Conservation (phyloP, 1,140 invertebrate species). For the Drosophila cardini region DNA sequence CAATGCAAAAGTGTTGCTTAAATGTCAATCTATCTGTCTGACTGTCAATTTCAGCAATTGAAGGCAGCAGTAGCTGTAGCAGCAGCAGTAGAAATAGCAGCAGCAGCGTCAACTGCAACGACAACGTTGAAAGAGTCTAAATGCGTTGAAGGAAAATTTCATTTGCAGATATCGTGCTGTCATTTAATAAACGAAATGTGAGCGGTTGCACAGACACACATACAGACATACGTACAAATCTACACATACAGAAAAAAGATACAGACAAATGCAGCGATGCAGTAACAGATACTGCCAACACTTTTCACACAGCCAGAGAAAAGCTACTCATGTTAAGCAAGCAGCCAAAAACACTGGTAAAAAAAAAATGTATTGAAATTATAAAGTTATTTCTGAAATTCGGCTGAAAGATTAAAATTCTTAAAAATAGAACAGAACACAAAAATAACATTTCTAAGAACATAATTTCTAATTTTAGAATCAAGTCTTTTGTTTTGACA, state of each 20-base stretch:
- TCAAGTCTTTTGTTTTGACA: too few species aligned
- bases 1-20: slow-evolving; percentile 79
- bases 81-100: slow-evolving; percentile 11
- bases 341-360: slow-evolving; percentile 57
- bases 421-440: too few species aligned
- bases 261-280: slow-evolving; percentile 72
- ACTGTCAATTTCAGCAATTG: slow-evolving; percentile 83
- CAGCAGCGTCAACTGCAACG: slow-evolving; percentile 15
- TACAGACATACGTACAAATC: slow-evolving; percentile 9
- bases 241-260: slow-evolving; percentile 21
- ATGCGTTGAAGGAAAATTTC: slow-evolving; percentile 83
- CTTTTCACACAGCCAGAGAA: slow-evolving; percentile 62
- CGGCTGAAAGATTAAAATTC: too few species aligned
- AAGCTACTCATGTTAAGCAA: slow-evolving; percentile 61
- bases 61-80: slow-evolving; percentile 38
- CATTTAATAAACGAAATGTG: slow-evolving; percentile 84
- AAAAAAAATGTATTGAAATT: slow-evolving; percentile 4
- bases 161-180: slow-evolving; percentile 84
- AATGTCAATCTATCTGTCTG: slow-evolving; percentile 82
- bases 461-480: too few species aligned
- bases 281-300: slow-evolving; percentile 82
- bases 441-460: too few species aligned
- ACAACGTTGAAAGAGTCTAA: slow-evolving; percentile 58
- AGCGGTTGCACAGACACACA: slow-evolving; percentile 45
- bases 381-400: too few species aligned